Evolutionary conservation across 2,797 vertebrate species (phyloP), one percentile per base, ranked within the genome.

Genomic region (Oryzias sinensis): DNA sequence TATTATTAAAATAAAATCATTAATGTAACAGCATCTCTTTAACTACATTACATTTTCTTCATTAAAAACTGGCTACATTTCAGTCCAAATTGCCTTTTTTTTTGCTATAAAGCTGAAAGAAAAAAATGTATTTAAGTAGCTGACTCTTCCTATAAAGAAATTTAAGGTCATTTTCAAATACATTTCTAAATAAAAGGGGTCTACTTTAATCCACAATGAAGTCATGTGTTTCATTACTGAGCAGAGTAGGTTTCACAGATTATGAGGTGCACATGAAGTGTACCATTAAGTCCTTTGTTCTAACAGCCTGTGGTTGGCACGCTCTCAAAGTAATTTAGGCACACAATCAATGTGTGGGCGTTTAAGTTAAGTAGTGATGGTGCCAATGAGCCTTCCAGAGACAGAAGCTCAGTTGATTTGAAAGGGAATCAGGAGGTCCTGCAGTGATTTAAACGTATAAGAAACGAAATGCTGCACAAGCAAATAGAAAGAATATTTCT

Each of bases 321-420:
- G 6, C 3, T 52, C 45, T 45, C 20, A 14, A 58, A 25, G 8
- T 8, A 13, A 40, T 22, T 4, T 24, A 24, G 50, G 45, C 42
- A 44, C 37, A 49, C 7, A 51, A 58, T 27, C 37, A 42, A 58
- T 27, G 29, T 37, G 46, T 47, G 7, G 29, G 14, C 24, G 49
- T n/a, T 60, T 43, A 24, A 5, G 4, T 24, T 37, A 45, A 16
- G 52, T n/a, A 60, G 43, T 4, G 40, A 45, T 15, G 2, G 16
- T 16, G 16, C 58, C 24, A 16, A 47, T 46, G 18, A 3, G 11
- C 33, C 27, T 37, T 33, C 22, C 15, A 41, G 33, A 24, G 7
- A n/a, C 22, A 42, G 33, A 17, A 27, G n/a, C 16, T 15, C 33
- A 37, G 33, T 37, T 9, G 33, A 13, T 6, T 53, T 22, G 15